Evolutionary conservation across 1,140 invertebrate species (phyloP), one percentile per base, ranked within the genome.

Genomic region (Chlorops oryzae): DNA sequence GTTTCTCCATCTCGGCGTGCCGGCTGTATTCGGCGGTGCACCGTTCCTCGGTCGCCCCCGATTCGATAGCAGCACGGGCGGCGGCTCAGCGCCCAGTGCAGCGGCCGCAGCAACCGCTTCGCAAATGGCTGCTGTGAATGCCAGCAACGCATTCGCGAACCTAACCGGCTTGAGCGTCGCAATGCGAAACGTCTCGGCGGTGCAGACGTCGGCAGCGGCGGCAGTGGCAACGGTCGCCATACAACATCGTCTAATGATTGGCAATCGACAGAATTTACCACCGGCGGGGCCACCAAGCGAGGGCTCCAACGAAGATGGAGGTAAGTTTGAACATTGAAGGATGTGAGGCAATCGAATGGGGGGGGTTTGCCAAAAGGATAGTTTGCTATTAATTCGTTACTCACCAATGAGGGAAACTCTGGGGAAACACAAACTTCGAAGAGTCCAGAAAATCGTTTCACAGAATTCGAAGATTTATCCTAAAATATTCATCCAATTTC

Each of bases 301-400:
- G 46, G 77, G 78, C 51, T 79, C 77, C 20, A 79, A 79, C 52
- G 78, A 79, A 54, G 78, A 79, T 60, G 74, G 76, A 18, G 75
- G 75, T 58, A 73, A 77, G 63, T 57, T 37, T 6, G 13, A 9
- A 39, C 17, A 18, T 59, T 2, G n/a, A n/a, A n/a, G n/a, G n/a
- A n/a, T n/a, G n/a, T n/a, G n/a, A n/a, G n/a, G n/a, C n/a, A n/a
- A n/a, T n/a, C n/a, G n/a, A n/a, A n/a, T n/a, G n/a, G n/a, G n/a
- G n/a, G n/a, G n/a, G n/a, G n/a, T n/a, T n/a, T n/a, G n/a, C n/a
- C n/a, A n/a, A n/a, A n/a, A n/a, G n/a, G n/a, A n/a, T n/a, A n/a
- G n/a, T n/a, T n/a, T n/a, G n/a, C n/a, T n/a, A n/a, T n/a, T n/a
- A n/a, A n/a, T n/a, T n/a, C n/a, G n/a, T n/a, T n/a, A n/a, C n/a